Evolutionary conservation across 2,888 invertebrate species (phyloP), one percentile per base, ranked within the genome.

Genomic region (Herminia tarsipennalis): DNA sequence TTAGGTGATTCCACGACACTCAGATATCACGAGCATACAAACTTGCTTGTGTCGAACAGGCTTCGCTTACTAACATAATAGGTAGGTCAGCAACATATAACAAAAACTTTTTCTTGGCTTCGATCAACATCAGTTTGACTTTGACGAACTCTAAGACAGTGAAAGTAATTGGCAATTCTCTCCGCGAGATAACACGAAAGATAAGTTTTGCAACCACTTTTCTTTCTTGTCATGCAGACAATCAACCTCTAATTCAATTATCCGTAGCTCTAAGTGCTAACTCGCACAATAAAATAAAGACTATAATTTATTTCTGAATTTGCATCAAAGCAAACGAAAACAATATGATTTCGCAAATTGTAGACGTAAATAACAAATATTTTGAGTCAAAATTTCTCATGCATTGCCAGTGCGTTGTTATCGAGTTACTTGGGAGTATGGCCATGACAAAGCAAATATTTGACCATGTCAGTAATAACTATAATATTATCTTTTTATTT

Each of bases 101-200:
- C 56, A 49, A 40, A 57, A 52, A 66, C 66, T 70, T 70, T 71
- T 68, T 66, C 56, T 56, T 56, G 41, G 43, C 41, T 46, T 53
- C 53, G 44, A 56, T 66, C 60, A 51, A 53, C 62, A 51, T 63
- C 55, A 56, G 47, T 50, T 56, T 52, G 63, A 65, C 65, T 67
- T 69, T 72, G 75, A 78, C 68, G 70, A 72, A 59, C 75, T 66
- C 70, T 76, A 73, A 76, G 77, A 73, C 68, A 75, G 81, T 77
- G 82, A 82, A 83, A 83, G 82, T 84, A 72, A 67, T 72, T 73
- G 76, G 67, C 72, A 77, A 80, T 81, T 78, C 78, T 76, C 72
- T 70, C 53, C 56, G 57, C 61, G 49, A 82, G 81, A 84, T 78
- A 76, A 79, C 73, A 71, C 59, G 62, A 66, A 48, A 72, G 83